These are phyloP conservation scores for Melanargia galathea DNA, from an alignment of 2,888 invertebrate species.

Conservation along the genomic window DNA sequence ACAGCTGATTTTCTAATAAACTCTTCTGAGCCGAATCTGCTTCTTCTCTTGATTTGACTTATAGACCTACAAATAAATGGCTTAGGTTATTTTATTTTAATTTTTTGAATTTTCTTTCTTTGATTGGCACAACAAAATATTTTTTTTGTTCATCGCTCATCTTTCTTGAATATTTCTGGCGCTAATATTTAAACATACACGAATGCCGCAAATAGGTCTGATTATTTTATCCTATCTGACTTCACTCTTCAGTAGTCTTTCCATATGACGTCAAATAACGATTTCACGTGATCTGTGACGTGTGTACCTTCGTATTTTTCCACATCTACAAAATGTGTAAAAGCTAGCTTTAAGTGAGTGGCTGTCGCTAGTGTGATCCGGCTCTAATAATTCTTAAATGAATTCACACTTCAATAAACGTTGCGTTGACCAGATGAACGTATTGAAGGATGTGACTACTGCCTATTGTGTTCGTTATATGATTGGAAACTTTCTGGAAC, in stretches of 20 bases:
- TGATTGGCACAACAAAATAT: no score
- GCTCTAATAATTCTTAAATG: conserved; percentile 41
- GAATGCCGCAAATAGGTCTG: no score
- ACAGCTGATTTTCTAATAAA: no score
- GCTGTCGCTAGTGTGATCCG: conserved; percentile 3
- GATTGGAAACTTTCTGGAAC: conserved; percentile 21
- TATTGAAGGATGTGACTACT: conserved; percentile 26
- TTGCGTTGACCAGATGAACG: conserved; percentile 36
- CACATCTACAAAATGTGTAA: neutral
- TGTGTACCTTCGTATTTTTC: neutral
- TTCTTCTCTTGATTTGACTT: no score
- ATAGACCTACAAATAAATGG: no score
- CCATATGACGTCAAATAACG: neutral
- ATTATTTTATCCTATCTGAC: neutral
- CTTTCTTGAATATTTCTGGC: no score
- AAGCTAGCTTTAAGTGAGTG: neutral
- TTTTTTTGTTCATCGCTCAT: no score
- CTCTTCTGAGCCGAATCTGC: no score
- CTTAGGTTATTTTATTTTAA: no score
- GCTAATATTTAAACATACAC: no score
- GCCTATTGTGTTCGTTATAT: conserved; percentile 9
- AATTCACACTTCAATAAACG: conserved; percentile 44
- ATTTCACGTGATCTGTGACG: neutral
- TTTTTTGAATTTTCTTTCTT: no score
- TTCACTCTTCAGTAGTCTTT: neutral